Evolutionary conservation across 2,797 vertebrate species (phyloP).

Genomic region (Tokudaia tokunoshimensis): DNA sequence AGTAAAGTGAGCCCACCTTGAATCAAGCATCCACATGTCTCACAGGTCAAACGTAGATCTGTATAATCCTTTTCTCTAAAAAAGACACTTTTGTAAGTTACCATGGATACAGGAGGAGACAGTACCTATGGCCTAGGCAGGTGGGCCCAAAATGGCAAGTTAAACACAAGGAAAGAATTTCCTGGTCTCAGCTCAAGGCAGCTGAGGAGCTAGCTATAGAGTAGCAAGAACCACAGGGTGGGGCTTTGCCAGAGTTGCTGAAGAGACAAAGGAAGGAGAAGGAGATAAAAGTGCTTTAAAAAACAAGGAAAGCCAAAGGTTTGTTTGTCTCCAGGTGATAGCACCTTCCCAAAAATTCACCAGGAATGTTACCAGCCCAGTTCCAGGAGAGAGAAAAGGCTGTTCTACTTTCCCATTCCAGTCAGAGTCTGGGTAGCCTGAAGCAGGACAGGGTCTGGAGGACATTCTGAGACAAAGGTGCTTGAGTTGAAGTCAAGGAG

Average conservation of each 20-base stretch:
- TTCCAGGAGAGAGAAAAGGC: not conserved
- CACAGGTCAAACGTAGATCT: not conserved
- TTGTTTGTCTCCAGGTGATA: not conserved
- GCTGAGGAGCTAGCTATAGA: not conserved
- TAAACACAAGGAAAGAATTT: not conserved
- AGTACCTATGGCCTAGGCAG: not conserved
- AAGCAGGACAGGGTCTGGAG: not conserved
- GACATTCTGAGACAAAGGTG: not conserved
- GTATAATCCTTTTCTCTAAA: not conserved
- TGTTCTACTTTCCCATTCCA: not conserved
- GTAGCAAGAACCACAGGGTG: too few relatives aligned
- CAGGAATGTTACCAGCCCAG: not conserved
- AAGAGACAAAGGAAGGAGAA: not conserved
- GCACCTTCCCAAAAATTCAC: not conserved
- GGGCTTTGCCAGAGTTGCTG: not conserved
- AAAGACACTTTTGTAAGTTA: not conserved
- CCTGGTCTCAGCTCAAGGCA: not conserved
- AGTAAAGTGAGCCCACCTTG: not conserved
- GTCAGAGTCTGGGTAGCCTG: not conserved
- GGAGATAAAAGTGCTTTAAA: not conserved
- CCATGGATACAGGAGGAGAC: not conserved
- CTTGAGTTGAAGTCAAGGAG: not conserved
- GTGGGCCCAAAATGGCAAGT: not conserved
- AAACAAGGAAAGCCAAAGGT: not conserved
- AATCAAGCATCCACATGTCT: not conserved